These are phyloP conservation scores for Ceratina japonica DNA, from an alignment of 1,140 invertebrate species.

Conservation along the genomic window DNA sequence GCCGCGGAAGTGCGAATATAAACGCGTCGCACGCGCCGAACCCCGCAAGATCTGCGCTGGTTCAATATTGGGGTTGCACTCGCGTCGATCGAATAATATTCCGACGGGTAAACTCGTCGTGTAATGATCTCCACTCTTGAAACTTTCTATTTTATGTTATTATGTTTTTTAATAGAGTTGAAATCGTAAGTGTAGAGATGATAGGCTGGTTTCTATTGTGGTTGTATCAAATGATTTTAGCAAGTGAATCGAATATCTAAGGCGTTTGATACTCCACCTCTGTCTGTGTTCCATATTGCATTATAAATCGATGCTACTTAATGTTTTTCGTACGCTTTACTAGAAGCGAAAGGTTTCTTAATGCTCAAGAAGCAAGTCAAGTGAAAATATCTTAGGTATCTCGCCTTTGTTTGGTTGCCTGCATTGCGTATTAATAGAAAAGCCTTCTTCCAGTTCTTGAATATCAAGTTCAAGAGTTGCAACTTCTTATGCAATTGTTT, in stretches of 20 bases:
- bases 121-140: slow-evolving; percentile 30
- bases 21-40: slow-evolving; percentile 72
- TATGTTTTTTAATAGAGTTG: too few species aligned
- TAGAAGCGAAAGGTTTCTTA: slow-evolving; percentile 3
- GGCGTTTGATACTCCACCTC: too few species aligned
- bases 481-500: too few species aligned
- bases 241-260: too few species aligned
- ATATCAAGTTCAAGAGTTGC: background rate
- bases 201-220: too few species aligned
- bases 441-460: background rate
- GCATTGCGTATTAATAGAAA: background rate
- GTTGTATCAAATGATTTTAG: too few species aligned
- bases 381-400: background rate
- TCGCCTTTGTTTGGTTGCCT: slow-evolving; percentile 11
- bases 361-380: background rate
- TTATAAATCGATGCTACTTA: background rate
- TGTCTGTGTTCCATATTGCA: background rate
- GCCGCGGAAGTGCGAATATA: slow-evolving; percentile 75
- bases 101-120: slow-evolving; percentile 56
- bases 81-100: slow-evolving; percentile 37
- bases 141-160: slow-evolving; percentile 1
- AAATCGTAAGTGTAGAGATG: too few species aligned
- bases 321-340: background rate
- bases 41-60: slow-evolving; percentile 71
- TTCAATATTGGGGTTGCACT: slow-evolving; percentile 71